Evolutionary conservation across 2,888 invertebrate genomes (phyloP).

Genomic region (Bombylius major): DNA sequence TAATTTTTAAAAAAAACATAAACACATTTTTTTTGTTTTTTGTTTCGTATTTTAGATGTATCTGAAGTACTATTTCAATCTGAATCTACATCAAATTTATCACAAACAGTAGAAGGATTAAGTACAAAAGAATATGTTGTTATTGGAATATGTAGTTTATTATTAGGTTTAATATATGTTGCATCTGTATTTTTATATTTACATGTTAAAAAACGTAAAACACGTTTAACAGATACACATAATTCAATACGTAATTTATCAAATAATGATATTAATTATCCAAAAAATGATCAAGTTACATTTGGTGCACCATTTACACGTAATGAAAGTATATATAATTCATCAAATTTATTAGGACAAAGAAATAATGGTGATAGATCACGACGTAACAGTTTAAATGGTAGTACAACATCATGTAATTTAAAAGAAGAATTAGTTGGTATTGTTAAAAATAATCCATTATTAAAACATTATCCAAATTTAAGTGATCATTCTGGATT

Average conservation of each 20-base stretch:
- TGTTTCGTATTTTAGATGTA: conserved; percentile 46
- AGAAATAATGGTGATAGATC: conserved; percentile 24
- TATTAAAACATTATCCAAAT: conserved; percentile 50
- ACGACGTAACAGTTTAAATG: conserved; percentile 30
- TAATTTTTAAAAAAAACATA: not conserved
- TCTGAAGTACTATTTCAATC: conserved; percentile 67
- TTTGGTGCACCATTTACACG: conserved; percentile 33
- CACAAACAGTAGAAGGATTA: conserved; percentile 47
- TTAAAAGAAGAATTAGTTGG: conserved; percentile 51
- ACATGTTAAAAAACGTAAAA: conserved; percentile 56
- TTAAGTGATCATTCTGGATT: conserved; percentile 39
- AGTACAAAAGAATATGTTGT: conserved; percentile 67
- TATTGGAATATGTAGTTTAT: conserved; percentile 67
- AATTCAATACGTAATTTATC: conserved; percentile 26
- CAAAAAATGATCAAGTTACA: conserved; percentile 36
- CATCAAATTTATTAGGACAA: conserved; percentile 24
- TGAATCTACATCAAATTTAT: conserved; percentile 46
- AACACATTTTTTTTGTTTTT: not conserved
- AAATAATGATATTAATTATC: conserved; percentile 38
- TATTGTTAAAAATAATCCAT: conserved; percentile 66
- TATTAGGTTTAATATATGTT: conserved; percentile 78
- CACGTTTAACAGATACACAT: conserved; percentile 25
- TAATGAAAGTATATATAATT: conserved; percentile 31
- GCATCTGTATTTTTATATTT: conserved; percentile 74
- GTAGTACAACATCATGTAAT: conserved; percentile 27